These are phyloP conservation scores for Oncorhynchus keta DNA, from an alignment of 2,113 vertebrate genomes.

Conservation along the genomic window DNA sequence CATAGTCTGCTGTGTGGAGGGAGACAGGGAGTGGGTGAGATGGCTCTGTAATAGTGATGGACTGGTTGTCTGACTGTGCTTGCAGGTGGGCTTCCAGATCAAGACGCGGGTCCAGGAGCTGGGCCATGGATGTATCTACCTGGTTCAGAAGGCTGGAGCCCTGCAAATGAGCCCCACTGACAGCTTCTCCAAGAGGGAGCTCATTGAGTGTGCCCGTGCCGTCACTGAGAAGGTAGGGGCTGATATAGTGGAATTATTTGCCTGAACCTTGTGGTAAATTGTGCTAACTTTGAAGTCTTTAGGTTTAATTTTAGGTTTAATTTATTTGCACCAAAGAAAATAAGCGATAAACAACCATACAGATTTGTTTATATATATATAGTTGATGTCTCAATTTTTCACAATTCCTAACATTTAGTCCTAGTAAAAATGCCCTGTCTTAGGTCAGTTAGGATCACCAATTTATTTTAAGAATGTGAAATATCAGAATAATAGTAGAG, in stretches of 20 bases:
- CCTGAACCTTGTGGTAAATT: neutral
- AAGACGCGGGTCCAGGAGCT: conserved; percentile 91
- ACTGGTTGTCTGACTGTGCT: conserved; percentile 27
- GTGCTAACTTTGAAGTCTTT: neutral
- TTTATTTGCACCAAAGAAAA: no score
- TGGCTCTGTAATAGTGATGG: neutral
- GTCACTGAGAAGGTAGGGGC: conserved; percentile 92
- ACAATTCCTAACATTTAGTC: no score
- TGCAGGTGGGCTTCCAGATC: conserved; percentile 95
- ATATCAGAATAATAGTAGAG: no score
- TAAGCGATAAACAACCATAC: no score
- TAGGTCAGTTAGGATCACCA: no score
- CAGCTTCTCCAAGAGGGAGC: conserved; percentile 93
- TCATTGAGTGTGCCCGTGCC: conserved; percentile 92
- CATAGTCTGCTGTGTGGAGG: conserved; percentile 14
- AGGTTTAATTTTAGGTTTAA: no score
- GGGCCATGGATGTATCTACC: conserved; percentile 94
- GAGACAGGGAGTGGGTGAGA: conserved; percentile 15
- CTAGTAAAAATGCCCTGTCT: no score
- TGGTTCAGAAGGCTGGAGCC: conserved; percentile 97
- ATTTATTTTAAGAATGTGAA: no score
- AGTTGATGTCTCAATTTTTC: no score
- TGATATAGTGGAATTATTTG: neutral
- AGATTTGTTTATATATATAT: no score
- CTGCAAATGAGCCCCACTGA: conserved; percentile 95